Evolutionary conservation across 2,888 invertebrate genomes (phyloP), one percentile per base, ranked within the genome.

Genomic region (Lucinisca nassula): DNA sequence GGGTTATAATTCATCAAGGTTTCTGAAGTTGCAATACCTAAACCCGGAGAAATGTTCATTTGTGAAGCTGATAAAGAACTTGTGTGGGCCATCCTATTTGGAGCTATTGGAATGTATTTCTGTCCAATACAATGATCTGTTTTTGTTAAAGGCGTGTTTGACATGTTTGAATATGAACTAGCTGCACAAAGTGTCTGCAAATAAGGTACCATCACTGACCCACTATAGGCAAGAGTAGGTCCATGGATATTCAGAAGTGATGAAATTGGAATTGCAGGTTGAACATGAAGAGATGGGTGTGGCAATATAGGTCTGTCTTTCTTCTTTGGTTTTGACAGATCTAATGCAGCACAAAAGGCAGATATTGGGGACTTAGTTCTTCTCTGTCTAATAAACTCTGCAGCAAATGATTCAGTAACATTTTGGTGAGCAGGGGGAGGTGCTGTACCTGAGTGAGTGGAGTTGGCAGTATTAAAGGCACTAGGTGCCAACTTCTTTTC

Each of bases 131-230:
- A 4, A 10, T 32, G 2, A 35, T n/a, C 35, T 4, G 32, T 3
- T 12, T 10, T 8, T 6, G 24, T 67, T 10, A 17, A 35, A 21
- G 24, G 17, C 17, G 67, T 35, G 27, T 58, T 58, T 8, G 2
- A 10, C 6, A 3, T 82, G 38, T 74, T 84, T 27, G 76, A 27
- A 35, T 80, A 35, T 10, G 70, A 72, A 80, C 72, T 77, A 32
- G 85, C 81, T 30, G 85, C 82, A 82, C 78, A 82, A 17, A 85
- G 76, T 21, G 85, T 79, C 49, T 85, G 78, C 61, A 82, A 61
- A 27, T 85, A 85, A 2, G 85, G 85, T 14, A 85, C 85, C 30
- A 85, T 61, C 81, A 82, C 74, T 21, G 72, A 74, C 32, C 82
- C 82, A 75, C 55, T 78, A 37, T 79, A 82, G 24, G 85, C 74